Evolutionary conservation across 2,113 vertebrate species (phyloP).

Genomic region (Meriones unguiculatus): DNA sequence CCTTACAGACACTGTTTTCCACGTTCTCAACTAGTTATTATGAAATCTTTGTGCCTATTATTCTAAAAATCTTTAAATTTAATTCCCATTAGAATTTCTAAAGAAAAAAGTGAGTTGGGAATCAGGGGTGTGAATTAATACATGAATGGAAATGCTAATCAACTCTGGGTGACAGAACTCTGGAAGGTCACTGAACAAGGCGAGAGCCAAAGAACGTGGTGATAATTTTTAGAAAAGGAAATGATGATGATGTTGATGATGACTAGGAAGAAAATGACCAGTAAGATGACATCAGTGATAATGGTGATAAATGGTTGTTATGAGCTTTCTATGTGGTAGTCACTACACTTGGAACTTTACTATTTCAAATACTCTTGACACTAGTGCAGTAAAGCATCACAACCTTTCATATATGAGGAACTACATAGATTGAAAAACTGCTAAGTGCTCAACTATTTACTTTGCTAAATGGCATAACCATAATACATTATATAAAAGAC

Average conservation of each 20-base stretch:
- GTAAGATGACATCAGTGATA: no score
- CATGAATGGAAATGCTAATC: neutral
- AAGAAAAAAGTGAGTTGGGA: neutral
- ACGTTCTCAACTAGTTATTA: neutral
- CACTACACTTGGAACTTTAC: neutral
- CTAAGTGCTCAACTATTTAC: neutral
- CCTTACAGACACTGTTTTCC: neutral
- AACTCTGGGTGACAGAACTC: neutral
- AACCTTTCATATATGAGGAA: neutral
- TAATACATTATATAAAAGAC: neutral
- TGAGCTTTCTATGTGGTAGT: neutral
- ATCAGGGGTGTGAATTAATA: neutral
- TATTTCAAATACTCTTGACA: neutral
- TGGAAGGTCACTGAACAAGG: neutral
- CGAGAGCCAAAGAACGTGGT: neutral
- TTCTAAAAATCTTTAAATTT: neutral
- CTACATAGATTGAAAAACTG: neutral
- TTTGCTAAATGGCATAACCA: neutral
- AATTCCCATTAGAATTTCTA: conserved; percentile 10
- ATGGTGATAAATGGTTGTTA: neutral
- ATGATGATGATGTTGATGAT: neutral
- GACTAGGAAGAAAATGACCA: neutral
- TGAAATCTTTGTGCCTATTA: neutral
- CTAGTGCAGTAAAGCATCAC: neutral
- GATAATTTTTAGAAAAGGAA: neutral